These are phyloP conservation scores for Isoperla grammatica DNA, from an alignment of 2,888 invertebrate genomes.

Conservation along the genomic window DNA sequence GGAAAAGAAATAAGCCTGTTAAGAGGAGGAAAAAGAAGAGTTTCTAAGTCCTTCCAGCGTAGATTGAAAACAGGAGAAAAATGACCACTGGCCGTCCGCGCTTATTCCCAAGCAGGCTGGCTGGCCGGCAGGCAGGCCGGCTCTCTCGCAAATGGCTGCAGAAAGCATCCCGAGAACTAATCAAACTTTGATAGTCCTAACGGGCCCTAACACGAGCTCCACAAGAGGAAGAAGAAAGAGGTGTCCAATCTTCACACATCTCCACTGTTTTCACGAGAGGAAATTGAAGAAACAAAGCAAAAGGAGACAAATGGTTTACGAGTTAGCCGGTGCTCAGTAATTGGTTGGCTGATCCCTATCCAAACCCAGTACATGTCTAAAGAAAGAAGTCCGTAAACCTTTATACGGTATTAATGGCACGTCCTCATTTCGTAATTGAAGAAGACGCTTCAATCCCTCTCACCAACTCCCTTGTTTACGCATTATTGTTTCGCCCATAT, in stretches of 20 bases:
- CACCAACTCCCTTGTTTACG: too few relatives aligned
- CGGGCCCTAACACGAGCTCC: conserved; percentile 20
- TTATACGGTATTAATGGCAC: conserved; percentile 26
- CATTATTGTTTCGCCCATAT: too few relatives aligned
- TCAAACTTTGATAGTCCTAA: conserved; percentile 33
- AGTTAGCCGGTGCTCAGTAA: conserved; percentile 25
- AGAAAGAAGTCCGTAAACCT: conserved; percentile 16
- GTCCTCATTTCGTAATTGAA: conserved; percentile 16
- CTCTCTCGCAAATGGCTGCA: conserved; percentile 15
- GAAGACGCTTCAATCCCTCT: too few relatives aligned
- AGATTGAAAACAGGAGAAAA: conserved; percentile 32
- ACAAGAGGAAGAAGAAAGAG: conserved; percentile 20
- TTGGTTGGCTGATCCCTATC: conserved; percentile 24
- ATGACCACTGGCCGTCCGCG: conserved; percentile 29
- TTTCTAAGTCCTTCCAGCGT: conserved; percentile 28
- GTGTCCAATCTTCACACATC: conserved; percentile 29
- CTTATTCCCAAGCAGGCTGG: conserved; percentile 26
- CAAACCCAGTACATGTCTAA: conserved; percentile 20
- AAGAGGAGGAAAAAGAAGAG: conserved; percentile 21
- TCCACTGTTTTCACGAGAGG: conserved; percentile 16
- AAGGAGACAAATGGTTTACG: conserved; percentile 29
- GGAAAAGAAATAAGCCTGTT: conserved; percentile 17
- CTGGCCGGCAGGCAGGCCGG: too few relatives aligned
- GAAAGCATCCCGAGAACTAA: conserved; percentile 29
- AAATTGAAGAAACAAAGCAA: conserved; percentile 23